Conservation (phyloP, 2,797 vertebrate species). For the Enteromius trimaculatus region DNA sequence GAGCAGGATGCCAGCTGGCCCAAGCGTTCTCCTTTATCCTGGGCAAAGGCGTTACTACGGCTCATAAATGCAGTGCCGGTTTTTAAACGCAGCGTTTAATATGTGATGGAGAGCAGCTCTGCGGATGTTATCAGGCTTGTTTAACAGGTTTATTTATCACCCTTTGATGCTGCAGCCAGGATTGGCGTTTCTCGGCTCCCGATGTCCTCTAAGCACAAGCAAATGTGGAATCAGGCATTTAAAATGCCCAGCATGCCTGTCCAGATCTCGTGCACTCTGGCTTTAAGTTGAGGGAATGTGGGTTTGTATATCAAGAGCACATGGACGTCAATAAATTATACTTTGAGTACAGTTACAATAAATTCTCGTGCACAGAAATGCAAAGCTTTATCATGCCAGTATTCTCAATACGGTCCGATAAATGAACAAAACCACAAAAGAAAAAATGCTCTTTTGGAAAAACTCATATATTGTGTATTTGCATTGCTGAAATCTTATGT, state of each 20-base stretch:
- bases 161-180: slow-evolving; percentile 42
- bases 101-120: slow-evolving; percentile 28
- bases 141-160: slow-evolving; percentile 53
- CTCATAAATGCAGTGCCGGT: slow-evolving; percentile 21
- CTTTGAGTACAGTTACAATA: neutral
- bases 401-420: neutral
- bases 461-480: neutral
- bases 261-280: neutral
- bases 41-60: slow-evolving; percentile 30
- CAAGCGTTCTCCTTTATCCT: slow-evolving; percentile 20
- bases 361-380: neutral
- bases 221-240: slow-evolving; percentile 27
- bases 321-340: slow-evolving; percentile 14
- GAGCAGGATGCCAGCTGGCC: slow-evolving; percentile 9
- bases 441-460: neutral
- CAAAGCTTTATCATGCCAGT: neutral
- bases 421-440: neutral
- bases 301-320: neutral
- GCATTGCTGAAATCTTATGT: neutral
- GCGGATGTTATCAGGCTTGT: slow-evolving; percentile 38
- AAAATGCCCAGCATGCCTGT: neutral
- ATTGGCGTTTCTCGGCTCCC: neutral
- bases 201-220: slow-evolving; percentile 39
- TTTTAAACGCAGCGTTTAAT: slow-evolving; percentile 45
- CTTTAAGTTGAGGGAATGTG: slow-evolving; percentile 1